phyloP scores from a whole-genome alignment of 2,888 invertebrate species.

The Tinea semifulvella region DNA sequence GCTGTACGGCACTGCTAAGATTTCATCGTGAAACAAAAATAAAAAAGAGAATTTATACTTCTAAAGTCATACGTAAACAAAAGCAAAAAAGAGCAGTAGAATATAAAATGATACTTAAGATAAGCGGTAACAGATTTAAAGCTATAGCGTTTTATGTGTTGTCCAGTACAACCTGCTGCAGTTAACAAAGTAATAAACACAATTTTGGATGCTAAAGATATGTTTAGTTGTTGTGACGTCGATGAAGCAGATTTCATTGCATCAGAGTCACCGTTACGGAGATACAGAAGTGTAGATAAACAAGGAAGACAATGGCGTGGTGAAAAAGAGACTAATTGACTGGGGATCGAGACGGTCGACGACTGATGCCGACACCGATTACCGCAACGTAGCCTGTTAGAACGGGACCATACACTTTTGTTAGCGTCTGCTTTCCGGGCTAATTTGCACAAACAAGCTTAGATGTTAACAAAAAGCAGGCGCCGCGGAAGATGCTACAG shows the following conservation, averaged over 20 bases:
- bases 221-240: conserved; percentile 22
- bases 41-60: background rate
- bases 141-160: background rate
- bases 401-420: conserved; percentile 35
- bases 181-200: no score
- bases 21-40: conserved; percentile 20
- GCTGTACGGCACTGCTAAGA: background rate
- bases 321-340: conserved; percentile 40
- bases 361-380: conserved; percentile 36
- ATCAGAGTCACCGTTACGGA: conserved; percentile 36
- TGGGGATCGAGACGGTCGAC: conserved; percentile 23
- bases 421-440: conserved; percentile 25
- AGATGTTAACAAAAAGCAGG: conserved; percentile 13
- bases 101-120: background rate
- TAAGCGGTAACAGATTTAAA: no score
- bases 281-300: conserved; percentile 29
- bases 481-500: conserved; percentile 12
- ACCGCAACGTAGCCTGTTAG: conserved; percentile 40
- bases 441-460: conserved; percentile 25
- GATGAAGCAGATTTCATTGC: conserved; percentile 36
- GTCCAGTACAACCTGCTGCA: no score
- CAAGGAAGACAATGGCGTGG: conserved; percentile 36
- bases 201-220: no score
- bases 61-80: background rate
- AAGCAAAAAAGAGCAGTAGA: background rate